Evolutionary conservation across 1,140 invertebrate genomes (phyloP).

Genomic region (Reticulitermes speratus): DNA sequence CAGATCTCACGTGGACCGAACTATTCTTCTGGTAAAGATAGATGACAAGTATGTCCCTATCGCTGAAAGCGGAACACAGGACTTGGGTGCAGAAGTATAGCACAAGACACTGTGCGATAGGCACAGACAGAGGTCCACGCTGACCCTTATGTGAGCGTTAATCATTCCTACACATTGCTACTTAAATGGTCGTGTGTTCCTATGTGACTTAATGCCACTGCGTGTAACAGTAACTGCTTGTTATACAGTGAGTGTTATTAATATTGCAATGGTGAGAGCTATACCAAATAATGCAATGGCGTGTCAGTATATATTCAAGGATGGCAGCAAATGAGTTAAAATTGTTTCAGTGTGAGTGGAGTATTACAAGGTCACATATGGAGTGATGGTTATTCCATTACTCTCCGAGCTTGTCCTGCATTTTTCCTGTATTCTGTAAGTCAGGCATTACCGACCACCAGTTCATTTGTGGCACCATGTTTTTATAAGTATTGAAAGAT

Average conservation of each 20-base stretch:
- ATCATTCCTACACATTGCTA: constrained; percentile 3
- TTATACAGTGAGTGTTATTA: not conserved
- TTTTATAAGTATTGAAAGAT: not conserved
- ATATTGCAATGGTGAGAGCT: not conserved
- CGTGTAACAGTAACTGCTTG: not conserved
- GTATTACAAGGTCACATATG: constrained; percentile 1
- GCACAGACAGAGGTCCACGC: constrained; percentile 7
- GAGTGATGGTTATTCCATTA: not conserved
- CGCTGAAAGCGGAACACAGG: constrained; percentile 81
- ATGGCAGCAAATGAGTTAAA: not conserved
- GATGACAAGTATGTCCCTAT: constrained; percentile 92
- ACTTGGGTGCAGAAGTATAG: constrained; percentile 69
- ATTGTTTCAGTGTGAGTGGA: not conserved
- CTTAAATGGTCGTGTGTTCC: constrained; percentile 8
- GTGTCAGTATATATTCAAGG: not conserved
- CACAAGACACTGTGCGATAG: not conserved
- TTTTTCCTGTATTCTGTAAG: not conserved
- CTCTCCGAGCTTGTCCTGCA: not conserved
- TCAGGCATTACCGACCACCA: not conserved
- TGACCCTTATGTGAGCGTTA: not conserved
- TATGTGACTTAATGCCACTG: not conserved
- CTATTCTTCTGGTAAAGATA: constrained; percentile 87
- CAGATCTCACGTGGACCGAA: constrained; percentile 86
- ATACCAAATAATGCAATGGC: not conserved
- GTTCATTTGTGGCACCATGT: not conserved